A percentile compares a stretch with the other conserved stretches of the same genome.
Evolutionary conservation across 2,888 invertebrate genomes (phyloP).

Genomic region (Palloptera scutellata): DNA sequence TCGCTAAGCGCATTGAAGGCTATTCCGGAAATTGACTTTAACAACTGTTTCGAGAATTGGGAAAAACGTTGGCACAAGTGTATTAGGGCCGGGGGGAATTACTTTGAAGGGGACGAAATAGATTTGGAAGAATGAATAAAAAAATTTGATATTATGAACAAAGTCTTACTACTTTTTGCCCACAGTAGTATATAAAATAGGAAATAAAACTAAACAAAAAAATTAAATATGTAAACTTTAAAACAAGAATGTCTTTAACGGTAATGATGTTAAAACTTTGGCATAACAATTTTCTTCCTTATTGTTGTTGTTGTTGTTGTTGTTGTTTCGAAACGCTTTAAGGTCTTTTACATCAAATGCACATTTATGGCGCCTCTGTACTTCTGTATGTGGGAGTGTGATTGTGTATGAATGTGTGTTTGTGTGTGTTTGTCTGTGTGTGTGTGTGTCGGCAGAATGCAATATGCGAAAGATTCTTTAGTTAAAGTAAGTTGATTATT

Average conservation of each 20-base stretch:
- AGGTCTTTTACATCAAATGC: conserved; percentile 20
- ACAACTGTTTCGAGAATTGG: no score
- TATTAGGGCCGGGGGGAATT: no score
- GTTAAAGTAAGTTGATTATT: no score
- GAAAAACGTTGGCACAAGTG: no score
- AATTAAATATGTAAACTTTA: background rate
- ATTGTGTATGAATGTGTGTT: background rate
- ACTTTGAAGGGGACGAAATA: no score
- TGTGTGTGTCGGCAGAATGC: conserved; percentile 12
- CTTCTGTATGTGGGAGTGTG: background rate
- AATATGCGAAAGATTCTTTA: background rate
- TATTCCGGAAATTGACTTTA: no score
- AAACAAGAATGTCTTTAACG: conserved; percentile 29
- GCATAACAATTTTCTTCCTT: conserved; percentile 22
- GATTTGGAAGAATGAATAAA: no score
- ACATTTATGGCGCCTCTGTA: conserved; percentile 9
- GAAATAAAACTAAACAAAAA: no score
- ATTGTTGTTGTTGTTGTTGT: background rate
- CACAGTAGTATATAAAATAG: no score
- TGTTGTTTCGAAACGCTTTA: conserved; percentile 3
- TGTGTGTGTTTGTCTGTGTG: background rate
- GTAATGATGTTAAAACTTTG: conserved; percentile 31
- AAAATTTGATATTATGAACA: no score
- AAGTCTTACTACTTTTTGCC: no score
- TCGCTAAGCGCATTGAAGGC: no score